Evolutionary conservation across 2,113 vertebrate species (phyloP), one percentile per base, ranked within the genome.

Genomic region (Epinephelus moara): DNA sequence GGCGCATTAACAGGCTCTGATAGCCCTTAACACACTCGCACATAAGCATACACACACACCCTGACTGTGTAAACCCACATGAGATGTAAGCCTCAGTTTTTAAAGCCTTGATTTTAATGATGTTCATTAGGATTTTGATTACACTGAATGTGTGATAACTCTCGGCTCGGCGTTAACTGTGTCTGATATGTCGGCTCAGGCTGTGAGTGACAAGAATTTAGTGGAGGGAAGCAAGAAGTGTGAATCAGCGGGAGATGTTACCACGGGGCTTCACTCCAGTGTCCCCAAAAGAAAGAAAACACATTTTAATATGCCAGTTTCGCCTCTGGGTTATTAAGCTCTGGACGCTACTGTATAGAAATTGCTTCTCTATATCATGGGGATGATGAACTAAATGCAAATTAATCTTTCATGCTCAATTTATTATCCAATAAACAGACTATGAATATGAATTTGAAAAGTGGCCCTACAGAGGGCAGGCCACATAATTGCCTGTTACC

Each of bases 331-430:
- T 79, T 88, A 87, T 92, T 92, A 90, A 83, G 53, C 80, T 75
- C 75, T 68, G 70, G 75, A 66, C 63, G 11, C 42, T 13, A 72
- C 75, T 82, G 84, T 89, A 84, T 67, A 79, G 88, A 87, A 89
- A 90, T 64, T 37, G 80, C 86, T 70, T 37, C 83, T 88, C 82
- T 88, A 70, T 88, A 80, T 92, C 87, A 78, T 69, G 59, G 63
- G 76, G 60, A 75, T 87, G 86, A 91, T 89, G 81, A 90, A 88
- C 61, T 83, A 81, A 89, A 90, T 81, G 77, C 85, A 92, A 93
- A 94, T 91, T 74, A 87, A 92, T 94, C 86, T 89, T 91, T 84
- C 84, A 92, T 88, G 86, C 88, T 91, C 88, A 92, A 89, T 93
- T 91, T 91, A 93, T 90, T 91, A 90, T 90, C 88, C 72, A 86